Conservation (phyloP, 1,140 invertebrate genomes). For the Drosophila navojoa region DNA sequence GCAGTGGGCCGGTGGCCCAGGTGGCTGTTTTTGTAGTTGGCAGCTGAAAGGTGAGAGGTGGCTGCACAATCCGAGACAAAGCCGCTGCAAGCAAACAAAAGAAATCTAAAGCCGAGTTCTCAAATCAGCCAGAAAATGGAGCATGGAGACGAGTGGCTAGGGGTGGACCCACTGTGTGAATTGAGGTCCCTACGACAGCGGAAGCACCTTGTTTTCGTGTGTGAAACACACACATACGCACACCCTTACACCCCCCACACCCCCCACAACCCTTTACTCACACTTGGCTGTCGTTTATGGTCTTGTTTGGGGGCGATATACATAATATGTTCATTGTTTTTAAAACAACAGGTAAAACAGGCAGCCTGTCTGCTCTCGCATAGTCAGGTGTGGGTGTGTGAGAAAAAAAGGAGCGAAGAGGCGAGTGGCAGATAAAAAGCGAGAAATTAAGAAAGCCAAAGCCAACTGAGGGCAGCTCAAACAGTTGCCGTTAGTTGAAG, state of each 20-base stretch:
- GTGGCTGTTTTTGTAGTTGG: neutral
- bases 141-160: conserved; percentile 1
- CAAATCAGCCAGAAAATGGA: conserved; percentile 49
- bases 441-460: conserved; percentile 17
- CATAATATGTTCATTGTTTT: conserved; percentile 77
- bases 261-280: too few relatives aligned
- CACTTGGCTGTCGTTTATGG: conserved; percentile 35
- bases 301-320: conserved; percentile 36
- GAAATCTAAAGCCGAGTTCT: conserved; percentile 36
- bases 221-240: neutral
- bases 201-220: conserved; percentile 67
- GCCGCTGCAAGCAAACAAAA: conserved; percentile 34
- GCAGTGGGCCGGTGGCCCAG: neutral
- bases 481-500: neutral
- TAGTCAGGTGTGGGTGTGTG: neutral
- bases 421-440: neutral
- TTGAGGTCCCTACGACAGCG: conserved; percentile 25
- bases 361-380: conserved; percentile 37
- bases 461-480: conserved; percentile 1
- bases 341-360: conserved; percentile 68
- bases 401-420: neutral
- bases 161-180: neutral
- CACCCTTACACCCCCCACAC: too few relatives aligned
- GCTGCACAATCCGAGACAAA: conserved; percentile 11
- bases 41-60: neutral